Evolutionary conservation across 2,888 invertebrate species (phyloP), one percentile per base, ranked within the genome.

Genomic region (Epiblema foenella): DNA sequence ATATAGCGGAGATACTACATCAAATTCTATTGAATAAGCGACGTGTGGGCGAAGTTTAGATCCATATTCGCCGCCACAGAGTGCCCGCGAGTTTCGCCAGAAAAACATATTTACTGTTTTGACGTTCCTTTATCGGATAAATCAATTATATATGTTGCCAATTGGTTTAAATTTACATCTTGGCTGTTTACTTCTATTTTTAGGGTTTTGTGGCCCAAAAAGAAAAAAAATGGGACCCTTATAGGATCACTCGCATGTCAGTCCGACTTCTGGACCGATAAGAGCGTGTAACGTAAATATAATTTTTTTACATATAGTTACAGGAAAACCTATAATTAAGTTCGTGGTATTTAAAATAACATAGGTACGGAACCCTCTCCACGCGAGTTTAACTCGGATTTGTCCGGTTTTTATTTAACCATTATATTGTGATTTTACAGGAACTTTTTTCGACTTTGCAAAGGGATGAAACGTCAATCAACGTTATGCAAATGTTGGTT

Each of bases 1-100:
- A 87, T 87, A 85, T 85, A 79, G 79, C 75, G 76, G 72, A 83
- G 84, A 85, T 86, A 85, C 86, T 88, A 84, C 83, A 89, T 91
- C 89, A 89, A 87, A 86, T 85, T 89, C 87, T 89, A 91, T 89
- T 86, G 85, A 80, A 82, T 84, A 72, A 75, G 68, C 66, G 81
- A 72, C 76, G 75, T 81, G 80, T 82, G 83, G 74, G 77, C 76
- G 76, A 77, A 77, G 79, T 78, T 83, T 80, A 81, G 75, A 80
- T 78, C 80, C 79, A 68, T 68, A 63, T 68, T 68, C 56, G 60
- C 33, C n/a, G 78, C 60, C 39, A 54, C 56, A 76, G 74, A 79
- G 77, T 72, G 73, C 68, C 73, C 65, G 77, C n/a, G 29, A 9
- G 77, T 75, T 80, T 79, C 81, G 81, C 29, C 17, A 77, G 78